phyloP scores from a whole-genome alignment of 2,888 invertebrate genomes.

The Sepiola atlantica region DNA sequence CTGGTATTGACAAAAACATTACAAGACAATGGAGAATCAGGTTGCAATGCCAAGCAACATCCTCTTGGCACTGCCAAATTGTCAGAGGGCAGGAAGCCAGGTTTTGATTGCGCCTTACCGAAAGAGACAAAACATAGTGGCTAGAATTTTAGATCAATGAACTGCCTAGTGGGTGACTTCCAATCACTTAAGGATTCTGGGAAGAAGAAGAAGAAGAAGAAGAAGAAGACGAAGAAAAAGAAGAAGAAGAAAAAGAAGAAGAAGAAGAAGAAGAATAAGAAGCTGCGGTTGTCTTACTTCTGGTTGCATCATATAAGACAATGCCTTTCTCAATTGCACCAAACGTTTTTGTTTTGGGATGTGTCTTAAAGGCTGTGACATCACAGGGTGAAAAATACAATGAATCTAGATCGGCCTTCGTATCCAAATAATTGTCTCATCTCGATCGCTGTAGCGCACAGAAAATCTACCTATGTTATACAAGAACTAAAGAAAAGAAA shows the following conservation, averaged over 20 bases:
- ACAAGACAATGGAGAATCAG: not conserved
- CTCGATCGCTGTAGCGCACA: not conserved
- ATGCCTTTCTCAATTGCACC: not conserved
- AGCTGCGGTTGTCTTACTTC: not conserved
- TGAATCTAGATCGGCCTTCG: not conserved
- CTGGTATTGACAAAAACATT: not conserved
- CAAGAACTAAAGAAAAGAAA: too few relatives aligned
- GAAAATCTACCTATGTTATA: not conserved
- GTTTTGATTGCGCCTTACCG: not conserved
- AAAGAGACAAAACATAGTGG: not conserved
- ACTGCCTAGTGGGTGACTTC: not conserved
- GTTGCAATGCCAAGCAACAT: not conserved
- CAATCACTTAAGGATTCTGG: not conserved
- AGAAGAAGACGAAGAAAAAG: too few relatives aligned
- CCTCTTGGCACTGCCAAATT: slow-evolving; percentile 21
- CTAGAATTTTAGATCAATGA: not conserved
- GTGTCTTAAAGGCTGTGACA: not conserved
- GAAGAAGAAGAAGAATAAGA: too few relatives aligned
- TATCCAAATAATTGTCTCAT: not conserved
- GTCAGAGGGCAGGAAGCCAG: slow-evolving; percentile 32
- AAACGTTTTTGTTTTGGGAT: not conserved
- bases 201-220: not conserved
- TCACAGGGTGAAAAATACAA: not conserved
- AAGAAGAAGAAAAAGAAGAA: too few relatives aligned
- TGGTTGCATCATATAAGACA: not conserved